Evolutionary conservation across 2,888 invertebrate species (phyloP).

Genomic region (Plebejus argus): DNA sequence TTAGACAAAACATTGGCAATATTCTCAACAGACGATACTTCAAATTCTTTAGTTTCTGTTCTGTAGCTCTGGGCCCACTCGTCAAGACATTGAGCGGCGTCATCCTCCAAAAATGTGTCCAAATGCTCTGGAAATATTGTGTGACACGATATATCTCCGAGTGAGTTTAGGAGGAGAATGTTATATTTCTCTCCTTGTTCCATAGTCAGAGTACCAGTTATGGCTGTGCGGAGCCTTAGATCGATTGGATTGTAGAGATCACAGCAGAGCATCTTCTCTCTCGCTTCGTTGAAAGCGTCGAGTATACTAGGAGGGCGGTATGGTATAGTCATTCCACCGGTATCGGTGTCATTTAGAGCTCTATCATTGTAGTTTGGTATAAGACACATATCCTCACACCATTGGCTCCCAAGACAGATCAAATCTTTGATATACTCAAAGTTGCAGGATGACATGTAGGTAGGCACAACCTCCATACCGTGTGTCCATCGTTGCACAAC

Average conservation of each 20-base stretch:
- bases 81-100: conserved; percentile 54
- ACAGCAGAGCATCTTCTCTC: conserved; percentile 55
- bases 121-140: conserved; percentile 59
- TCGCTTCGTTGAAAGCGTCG: conserved; percentile 56
- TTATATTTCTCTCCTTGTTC: conserved; percentile 57
- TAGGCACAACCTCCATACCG: conserved; percentile 75
- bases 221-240: conserved; percentile 56
- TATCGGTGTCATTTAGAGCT: conserved; percentile 47
- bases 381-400: conserved; percentile 69
- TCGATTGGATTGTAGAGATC: conserved; percentile 60
- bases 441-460: conserved; percentile 61
- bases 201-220: conserved; percentile 57
- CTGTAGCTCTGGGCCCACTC: conserved; percentile 61
- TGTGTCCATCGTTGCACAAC: conserved; percentile 80
- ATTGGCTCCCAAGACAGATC: conserved; percentile 65
- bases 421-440: conserved; percentile 64
- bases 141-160: conserved; percentile 69
- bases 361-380: conserved; percentile 59
- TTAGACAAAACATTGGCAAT: conserved; percentile 57
- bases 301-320: conserved; percentile 65
- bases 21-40: conserved; percentile 56
- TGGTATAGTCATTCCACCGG: conserved; percentile 57
- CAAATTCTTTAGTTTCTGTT: conserved; percentile 49
- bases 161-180: conserved; percentile 63
- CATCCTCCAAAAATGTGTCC: conserved; percentile 58